Conservation (phyloP, 2,888 invertebrate genomes). For the Gari tellinella region DNA sequence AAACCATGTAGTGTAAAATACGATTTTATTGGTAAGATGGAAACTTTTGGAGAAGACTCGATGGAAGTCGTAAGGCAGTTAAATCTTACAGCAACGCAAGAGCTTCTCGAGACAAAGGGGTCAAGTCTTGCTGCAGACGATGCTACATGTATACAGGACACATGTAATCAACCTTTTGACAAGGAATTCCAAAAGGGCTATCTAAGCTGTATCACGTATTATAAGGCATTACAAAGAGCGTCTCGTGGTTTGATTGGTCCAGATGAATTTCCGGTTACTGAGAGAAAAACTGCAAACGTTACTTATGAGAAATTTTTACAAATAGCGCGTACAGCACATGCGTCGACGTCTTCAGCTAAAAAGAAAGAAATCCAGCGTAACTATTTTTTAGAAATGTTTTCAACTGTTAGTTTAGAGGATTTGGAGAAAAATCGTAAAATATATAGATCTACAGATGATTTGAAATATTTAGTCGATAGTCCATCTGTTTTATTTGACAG, state of each 20-base stretch:
- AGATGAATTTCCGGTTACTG: slow-evolving; percentile 38
- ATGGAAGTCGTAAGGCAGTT: slow-evolving; percentile 21
- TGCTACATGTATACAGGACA: slow-evolving; percentile 46
- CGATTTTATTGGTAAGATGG: slow-evolving; percentile 48
- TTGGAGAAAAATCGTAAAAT: slow-evolving; percentile 49
- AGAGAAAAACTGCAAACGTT: slow-evolving; percentile 16
- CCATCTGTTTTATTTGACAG: slow-evolving; percentile 11
- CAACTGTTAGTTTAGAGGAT: slow-evolving; percentile 44
- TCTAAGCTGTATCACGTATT: slow-evolving; percentile 62
- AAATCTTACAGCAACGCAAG: slow-evolving; percentile 16
- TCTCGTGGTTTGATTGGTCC: slow-evolving; percentile 66
- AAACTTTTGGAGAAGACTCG: slow-evolving; percentile 27
- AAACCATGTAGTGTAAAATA: slow-evolving; percentile 32
- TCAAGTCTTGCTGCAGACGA: slow-evolving; percentile 57
- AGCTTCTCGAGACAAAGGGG: slow-evolving; percentile 27
- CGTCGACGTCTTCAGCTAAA: slow-evolving; percentile 21
- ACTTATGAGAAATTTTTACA: slow-evolving; percentile 38
- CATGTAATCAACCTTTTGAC: slow-evolving; percentile 58
- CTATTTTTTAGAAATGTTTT: slow-evolving; percentile 59
- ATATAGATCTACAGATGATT: slow-evolving; percentile 66
- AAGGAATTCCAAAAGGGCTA: slow-evolving; percentile 56
- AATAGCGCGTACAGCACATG: slow-evolving; percentile 37
- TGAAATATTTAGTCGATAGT: slow-evolving; percentile 59
- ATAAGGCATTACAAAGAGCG: slow-evolving; percentile 53
- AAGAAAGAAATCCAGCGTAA: slow-evolving; percentile 55